These are phyloP conservation scores for Lymantria monacha DNA, from an alignment of 2,888 invertebrate species.

Conservation along the genomic window DNA sequence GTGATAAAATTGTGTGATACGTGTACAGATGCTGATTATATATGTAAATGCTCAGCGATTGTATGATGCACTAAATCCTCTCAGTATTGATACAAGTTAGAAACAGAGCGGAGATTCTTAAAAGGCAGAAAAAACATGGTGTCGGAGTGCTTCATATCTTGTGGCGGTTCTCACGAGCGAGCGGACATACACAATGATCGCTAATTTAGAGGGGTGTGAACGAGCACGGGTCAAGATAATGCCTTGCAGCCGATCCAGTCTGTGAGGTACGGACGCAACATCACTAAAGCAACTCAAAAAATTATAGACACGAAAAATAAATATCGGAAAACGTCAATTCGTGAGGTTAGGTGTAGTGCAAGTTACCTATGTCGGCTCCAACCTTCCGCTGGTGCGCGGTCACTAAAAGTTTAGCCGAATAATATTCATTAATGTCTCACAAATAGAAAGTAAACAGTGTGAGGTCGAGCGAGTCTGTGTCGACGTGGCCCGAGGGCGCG, in stretches of 20 bases:
- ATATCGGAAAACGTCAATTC: conserved; percentile 78
- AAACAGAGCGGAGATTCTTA: conserved; percentile 68
- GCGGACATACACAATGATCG: conserved; percentile 81
- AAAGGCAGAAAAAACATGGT: conserved; percentile 71
- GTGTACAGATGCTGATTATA: conserved; percentile 34
- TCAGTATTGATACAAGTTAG: conserved; percentile 61
- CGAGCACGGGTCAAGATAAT: conserved; percentile 78
- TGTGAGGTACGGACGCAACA: conserved; percentile 81
- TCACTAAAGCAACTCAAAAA: conserved; percentile 82
- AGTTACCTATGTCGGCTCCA: conserved; percentile 87
- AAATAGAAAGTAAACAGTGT: conserved; percentile 63
- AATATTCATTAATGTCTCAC: conserved; percentile 77
- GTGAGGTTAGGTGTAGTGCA: conserved; percentile 82
- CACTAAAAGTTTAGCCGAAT: conserved; percentile 84
- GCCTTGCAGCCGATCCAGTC: conserved; percentile 81
- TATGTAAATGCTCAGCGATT: conserved; percentile 44
- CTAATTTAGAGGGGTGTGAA: conserved; percentile 74
- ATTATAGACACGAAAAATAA: conserved; percentile 80
- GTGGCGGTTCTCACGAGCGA: conserved; percentile 74
- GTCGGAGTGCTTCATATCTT: conserved; percentile 70
- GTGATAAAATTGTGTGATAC: conserved; percentile 26
- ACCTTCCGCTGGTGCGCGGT: conserved; percentile 87
- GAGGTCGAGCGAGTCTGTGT: conserved; percentile 61
- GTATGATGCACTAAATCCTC: conserved; percentile 78
- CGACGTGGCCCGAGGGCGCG: conserved; percentile 39